phyloP scores from a whole-genome alignment of 2,888 invertebrate genomes.

The Athalia cordata region DNA sequence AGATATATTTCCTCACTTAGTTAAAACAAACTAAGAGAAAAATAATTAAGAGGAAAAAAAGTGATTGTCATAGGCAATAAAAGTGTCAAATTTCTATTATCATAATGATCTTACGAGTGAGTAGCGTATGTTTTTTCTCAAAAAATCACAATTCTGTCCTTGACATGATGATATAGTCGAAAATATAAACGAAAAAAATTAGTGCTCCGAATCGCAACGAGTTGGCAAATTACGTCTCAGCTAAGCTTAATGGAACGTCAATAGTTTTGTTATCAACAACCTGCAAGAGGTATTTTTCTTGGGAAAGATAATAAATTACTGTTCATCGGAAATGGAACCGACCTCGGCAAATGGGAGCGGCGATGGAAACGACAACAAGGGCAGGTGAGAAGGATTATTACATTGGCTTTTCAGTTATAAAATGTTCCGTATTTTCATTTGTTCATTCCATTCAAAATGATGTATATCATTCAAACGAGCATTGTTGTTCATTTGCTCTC shows the following conservation, averaged over 20 bases:
- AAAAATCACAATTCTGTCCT: background rate
- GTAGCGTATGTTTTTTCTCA: background rate
- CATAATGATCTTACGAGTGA: conserved; percentile 31
- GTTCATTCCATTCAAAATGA: conserved; percentile 12
- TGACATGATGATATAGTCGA: conserved; percentile 14
- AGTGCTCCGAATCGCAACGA: background rate
- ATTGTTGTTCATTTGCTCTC: conserved; percentile 33
- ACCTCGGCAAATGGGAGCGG: conserved; percentile 47
- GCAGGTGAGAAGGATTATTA: conserved; percentile 46
- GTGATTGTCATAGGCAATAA: background rate
- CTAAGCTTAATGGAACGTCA: conserved; percentile 26
- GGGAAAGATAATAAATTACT: background rate
- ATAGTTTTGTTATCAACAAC: conserved; percentile 25
- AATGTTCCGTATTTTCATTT: conserved; percentile 16
- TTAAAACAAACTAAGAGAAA: too few species aligned
- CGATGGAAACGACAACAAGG: conserved; percentile 57
- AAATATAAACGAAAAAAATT: background rate
- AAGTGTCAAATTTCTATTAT: conserved; percentile 14
- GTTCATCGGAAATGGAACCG: conserved; percentile 53
- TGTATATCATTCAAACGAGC: conserved; percentile 11
- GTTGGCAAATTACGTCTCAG: background rate
- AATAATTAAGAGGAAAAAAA: background rate
- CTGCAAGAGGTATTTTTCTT: background rate
- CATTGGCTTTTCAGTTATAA: too few species aligned
- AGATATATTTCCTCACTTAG: conserved; percentile 2